Evolutionary conservation across 2,113 vertebrate genomes (phyloP).

Genomic region (Anhinga anhinga): DNA sequence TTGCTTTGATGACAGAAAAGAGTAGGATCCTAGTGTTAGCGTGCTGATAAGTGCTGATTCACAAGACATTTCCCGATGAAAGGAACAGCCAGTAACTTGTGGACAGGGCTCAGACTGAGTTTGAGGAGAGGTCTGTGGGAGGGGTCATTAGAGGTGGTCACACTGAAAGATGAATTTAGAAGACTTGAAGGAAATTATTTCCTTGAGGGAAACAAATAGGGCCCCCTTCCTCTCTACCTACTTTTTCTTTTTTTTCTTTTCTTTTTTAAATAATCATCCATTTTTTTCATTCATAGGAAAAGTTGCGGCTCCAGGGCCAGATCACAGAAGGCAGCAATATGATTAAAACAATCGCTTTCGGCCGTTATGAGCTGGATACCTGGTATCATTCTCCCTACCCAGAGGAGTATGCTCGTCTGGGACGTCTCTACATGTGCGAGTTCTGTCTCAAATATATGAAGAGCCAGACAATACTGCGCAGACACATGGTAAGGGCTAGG

Average conservation of each 20-base stretch:
- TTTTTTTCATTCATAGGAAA: conserved; percentile 78
- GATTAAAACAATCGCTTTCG: conserved; percentile 98
- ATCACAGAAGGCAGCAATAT: conserved; percentile 98
- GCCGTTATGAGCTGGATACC: conserved; percentile 96
- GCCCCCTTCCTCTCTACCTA: background rate
- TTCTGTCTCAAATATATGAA: conserved; percentile 99
- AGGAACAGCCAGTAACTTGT: background rate
- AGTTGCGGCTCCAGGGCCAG: conserved; percentile 94
- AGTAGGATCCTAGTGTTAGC: background rate
- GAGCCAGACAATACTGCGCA: conserved; percentile 95
- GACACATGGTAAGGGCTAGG: conserved; percentile 88
- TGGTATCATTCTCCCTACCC: conserved; percentile 99
- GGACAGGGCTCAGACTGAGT: background rate
- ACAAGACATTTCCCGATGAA: background rate
- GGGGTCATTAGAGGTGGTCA: background rate
- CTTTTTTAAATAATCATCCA: background rate
- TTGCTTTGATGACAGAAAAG: background rate
- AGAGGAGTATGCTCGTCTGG: conserved; percentile 94
- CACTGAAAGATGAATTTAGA: background rate
- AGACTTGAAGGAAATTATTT: background rate
- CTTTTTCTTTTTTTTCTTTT: no score
- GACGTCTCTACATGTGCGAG: conserved; percentile 96
- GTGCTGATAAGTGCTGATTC: background rate
- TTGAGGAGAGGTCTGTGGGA: background rate
- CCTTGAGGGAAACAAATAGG: background rate